Percentiles rank a stretch among this genome's conserved stretches.
Conservation (phyloP, 2,888 invertebrate genomes). For the Litoditis marina region DNA sequence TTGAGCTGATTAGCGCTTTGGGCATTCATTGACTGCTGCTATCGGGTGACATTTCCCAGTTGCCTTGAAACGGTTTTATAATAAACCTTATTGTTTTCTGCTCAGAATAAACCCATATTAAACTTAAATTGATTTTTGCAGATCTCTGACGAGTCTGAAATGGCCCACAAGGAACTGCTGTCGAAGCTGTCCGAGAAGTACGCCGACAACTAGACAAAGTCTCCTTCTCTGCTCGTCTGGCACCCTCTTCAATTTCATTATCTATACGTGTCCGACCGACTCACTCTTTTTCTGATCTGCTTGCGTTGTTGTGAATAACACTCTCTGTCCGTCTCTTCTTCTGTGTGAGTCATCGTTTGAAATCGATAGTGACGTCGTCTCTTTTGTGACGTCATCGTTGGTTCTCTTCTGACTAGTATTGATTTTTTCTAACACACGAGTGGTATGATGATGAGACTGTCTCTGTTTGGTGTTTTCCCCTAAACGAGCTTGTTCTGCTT, state of each 20-base stretch:
- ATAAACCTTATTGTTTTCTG: background rate
- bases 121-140: slow-evolving; percentile 21
- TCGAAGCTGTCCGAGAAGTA: slow-evolving; percentile 59
- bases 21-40: background rate
- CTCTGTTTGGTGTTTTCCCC: no score
- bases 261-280: no score
- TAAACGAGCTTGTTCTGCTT: background rate
- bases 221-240: background rate
- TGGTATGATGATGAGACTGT: no score
- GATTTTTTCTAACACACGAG: background rate
- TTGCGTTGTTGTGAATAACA: no score
- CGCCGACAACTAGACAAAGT: slow-evolving; percentile 51
- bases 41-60: background rate
- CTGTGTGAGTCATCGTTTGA: no score
- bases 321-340: no score
- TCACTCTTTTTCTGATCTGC: slow-evolving; percentile 15
- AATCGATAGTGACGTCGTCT: no score
- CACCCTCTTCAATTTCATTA: no score
- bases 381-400: no score
- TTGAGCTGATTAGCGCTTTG: no score
- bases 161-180: slow-evolving; percentile 60
- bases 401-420: background rate
- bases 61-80: background rate
- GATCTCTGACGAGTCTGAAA: slow-evolving; percentile 61
- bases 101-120: background rate